Evolutionary conservation across 1,140 invertebrate genomes (phyloP).

Genomic region (Drosophila albomicans): DNA sequence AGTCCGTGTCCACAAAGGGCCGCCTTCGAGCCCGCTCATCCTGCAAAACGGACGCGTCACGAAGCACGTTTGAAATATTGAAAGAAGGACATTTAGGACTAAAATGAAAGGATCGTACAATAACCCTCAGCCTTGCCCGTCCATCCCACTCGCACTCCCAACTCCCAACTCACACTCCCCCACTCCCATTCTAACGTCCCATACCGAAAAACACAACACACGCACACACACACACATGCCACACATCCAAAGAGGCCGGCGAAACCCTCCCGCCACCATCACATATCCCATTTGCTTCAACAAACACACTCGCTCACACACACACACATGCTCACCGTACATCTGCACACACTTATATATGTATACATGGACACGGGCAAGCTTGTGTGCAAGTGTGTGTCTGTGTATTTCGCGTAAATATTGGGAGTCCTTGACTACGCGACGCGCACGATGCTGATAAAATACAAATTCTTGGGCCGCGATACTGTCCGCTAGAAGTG

Average conservation of each 20-base stretch:
- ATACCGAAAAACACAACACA: conserved; percentile 11
- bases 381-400: conserved; percentile 7
- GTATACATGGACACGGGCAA: background rate
- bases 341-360: conserved; percentile 24
- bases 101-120: conserved; percentile 82
- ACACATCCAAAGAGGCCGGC: conserved; percentile 54
- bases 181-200: conserved; percentile 29
- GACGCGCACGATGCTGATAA: conserved; percentile 83
- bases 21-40: conserved; percentile 70
- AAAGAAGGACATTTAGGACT: conserved; percentile 84
- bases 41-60: conserved; percentile 80
- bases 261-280: conserved; percentile 61
- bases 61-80: conserved; percentile 84
- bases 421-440: conserved; percentile 83
- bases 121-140: conserved; percentile 59
- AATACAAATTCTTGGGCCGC: conserved; percentile 83
- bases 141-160: conserved; percentile 43
- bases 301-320: conserved; percentile 54
- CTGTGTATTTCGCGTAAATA: conserved; percentile 82
- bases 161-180: background rate
- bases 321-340: conserved; percentile 44
- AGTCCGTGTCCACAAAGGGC: conserved; percentile 61
- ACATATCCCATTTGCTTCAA: conserved; percentile 81
- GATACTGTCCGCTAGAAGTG: conserved; percentile 77
- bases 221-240: conserved; percentile 38